A percentile compares a stretch with the other conserved stretches of the same genome.
Evolutionary conservation across 2,797 vertebrate genomes (phyloP).

Genomic region (Anguilla anguilla): DNA sequence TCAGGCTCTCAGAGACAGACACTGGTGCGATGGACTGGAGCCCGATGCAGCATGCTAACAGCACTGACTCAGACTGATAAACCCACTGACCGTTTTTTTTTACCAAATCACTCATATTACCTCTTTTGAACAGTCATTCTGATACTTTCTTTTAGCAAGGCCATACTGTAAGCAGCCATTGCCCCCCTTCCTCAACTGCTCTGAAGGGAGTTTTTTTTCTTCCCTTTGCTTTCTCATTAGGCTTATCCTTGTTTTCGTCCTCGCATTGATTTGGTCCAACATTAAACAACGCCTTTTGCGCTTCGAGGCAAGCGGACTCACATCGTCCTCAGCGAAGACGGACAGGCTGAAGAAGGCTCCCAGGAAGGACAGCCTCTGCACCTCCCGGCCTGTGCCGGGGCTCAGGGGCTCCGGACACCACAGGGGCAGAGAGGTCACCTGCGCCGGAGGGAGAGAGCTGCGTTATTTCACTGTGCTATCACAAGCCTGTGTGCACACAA

Average conservation of each 20-base stretch:
- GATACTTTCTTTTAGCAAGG: not conserved
- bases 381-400: constrained; percentile 89
- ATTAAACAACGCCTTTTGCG: not conserved
- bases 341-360: constrained; percentile 95
- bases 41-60: not conserved
- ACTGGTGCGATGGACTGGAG: not conserved
- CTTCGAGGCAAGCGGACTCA: constrained; percentile 66
- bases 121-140: not conserved
- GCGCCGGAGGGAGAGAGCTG: constrained; percentile 29
- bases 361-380: constrained; percentile 92
- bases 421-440: constrained; percentile 88
- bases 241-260: not conserved
- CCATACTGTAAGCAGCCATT: not conserved
- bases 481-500: not conserved
- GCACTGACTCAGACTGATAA: not conserved
- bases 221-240: not conserved
- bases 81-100: not conserved
- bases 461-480: not conserved
- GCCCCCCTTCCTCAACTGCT: not conserved
- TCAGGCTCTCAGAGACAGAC: not conserved
- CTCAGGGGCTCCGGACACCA: constrained; percentile 94
- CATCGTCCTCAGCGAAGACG: constrained; percentile 96
- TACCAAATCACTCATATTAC: not conserved
- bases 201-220: not conserved
- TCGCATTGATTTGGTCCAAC: not conserved